Percentiles rank a stretch among this genome's conserved stretches.
Evolutionary conservation across 2,888 invertebrate species (phyloP).

Genomic region (Lasioglossum lativentre): DNA sequence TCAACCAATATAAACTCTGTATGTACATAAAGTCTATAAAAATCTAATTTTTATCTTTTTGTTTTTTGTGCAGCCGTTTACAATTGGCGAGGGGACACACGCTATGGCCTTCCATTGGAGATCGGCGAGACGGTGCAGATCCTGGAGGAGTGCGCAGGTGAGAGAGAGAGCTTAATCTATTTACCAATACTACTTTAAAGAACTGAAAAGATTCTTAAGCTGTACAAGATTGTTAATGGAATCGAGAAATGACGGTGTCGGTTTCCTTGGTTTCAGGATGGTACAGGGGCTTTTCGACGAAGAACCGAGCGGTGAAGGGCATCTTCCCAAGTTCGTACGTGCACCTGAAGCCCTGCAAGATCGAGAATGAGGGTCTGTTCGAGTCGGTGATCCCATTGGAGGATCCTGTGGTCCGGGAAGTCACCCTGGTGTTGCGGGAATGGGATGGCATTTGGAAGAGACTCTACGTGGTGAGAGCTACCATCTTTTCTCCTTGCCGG

Average conservation of each 20-base stretch:
- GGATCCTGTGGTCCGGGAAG: conserved; percentile 96
- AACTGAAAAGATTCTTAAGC: not conserved
- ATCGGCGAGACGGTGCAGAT: conserved; percentile 97
- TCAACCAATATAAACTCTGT: not conserved
- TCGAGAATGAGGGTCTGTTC: conserved; percentile 92
- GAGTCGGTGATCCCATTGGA: conserved; percentile 91
- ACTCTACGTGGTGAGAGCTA: conserved; percentile 93
- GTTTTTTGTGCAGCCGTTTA: conserved; percentile 90
- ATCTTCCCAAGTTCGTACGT: conserved; percentile 95
- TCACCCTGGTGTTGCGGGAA: conserved; percentile 95
- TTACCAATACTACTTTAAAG: not conserved
- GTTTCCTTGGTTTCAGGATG: conserved; percentile 86
- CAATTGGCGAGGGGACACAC: conserved; percentile 95
- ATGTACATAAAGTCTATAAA: not conserved
- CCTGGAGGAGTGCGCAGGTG: conserved; percentile 94
- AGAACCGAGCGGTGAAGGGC: conserved; percentile 88
- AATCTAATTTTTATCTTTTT: conserved; percentile 72
- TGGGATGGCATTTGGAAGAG: conserved; percentile 97
- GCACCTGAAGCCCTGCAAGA: conserved; percentile 90
- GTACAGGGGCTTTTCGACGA: conserved; percentile 94
- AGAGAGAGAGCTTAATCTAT: conserved; percentile 71
- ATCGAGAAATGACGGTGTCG: not conserved
- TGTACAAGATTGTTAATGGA: no score
- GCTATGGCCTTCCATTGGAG: conserved; percentile 92
- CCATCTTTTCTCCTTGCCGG: not conserved